phyloP scores from a whole-genome alignment of 2,797 vertebrate species.

The Tragopan temminckii region DNA sequence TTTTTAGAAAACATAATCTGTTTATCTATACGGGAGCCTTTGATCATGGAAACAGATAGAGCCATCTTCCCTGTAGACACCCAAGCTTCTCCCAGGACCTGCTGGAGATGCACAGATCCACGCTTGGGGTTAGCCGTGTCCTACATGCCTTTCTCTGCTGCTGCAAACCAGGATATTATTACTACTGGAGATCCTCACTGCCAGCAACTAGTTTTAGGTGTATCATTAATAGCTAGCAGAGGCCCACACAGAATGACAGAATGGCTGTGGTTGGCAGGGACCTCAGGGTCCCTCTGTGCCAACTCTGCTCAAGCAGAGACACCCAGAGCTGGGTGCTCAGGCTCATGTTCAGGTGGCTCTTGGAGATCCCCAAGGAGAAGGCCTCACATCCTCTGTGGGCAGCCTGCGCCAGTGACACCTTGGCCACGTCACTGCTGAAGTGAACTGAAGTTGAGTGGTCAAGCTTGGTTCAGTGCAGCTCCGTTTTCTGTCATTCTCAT shows the following conservation, averaged over 20 bases:
- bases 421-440: rapidly evolving
- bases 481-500: neutral
- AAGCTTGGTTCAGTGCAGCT: neutral
- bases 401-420: neutral
- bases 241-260: neutral
- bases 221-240: neutral
- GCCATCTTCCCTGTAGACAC: neutral
- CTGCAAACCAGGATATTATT: neutral
- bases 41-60: neutral
- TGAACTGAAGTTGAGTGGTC: neutral
- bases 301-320: neutral
- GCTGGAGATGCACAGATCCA: neutral
- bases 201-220: neutral
- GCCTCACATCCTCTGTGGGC: neutral
- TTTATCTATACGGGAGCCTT: neutral
- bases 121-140: rapidly evolving
- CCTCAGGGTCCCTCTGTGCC: neutral
- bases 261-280: neutral
- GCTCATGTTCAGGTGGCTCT: neutral
- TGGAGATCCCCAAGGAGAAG: neutral
- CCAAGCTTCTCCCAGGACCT: rapidly evolving
- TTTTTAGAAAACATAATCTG: slow-evolving; percentile 1
- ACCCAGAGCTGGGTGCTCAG: neutral
- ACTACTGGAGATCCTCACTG: neutral
- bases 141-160: neutral